A percentile compares a stretch with the other conserved stretches of the same genome.
phyloP scores from a whole-genome alignment of 2,113 vertebrate species.

The Suricata suricatta region DNA sequence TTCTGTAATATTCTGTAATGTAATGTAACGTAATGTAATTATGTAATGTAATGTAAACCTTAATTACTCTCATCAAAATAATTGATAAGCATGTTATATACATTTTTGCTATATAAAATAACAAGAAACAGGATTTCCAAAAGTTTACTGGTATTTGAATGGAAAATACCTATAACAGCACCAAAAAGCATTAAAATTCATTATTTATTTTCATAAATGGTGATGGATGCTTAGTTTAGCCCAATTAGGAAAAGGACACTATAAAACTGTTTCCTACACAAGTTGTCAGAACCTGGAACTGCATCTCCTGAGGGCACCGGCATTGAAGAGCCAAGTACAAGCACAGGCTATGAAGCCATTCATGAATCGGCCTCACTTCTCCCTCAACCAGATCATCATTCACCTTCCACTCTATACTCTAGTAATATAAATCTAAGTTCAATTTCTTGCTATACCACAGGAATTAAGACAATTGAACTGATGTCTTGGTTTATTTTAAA shows the following conservation, averaged over 20 bases:
- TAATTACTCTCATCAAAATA: slow-evolving; percentile 80
- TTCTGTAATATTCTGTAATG: slow-evolving; percentile 80
- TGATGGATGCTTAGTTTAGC: background rate
- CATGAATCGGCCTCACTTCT: background rate
- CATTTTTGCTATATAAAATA: slow-evolving; percentile 72
- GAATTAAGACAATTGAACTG: background rate
- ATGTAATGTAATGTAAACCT: slow-evolving; percentile 70
- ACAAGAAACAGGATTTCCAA: slow-evolving; percentile 64
- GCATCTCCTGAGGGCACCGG: background rate
- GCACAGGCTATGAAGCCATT: accelerated
- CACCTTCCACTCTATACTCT: background rate
- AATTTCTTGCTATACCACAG: background rate
- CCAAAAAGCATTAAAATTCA: background rate
- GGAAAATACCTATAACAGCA: background rate
- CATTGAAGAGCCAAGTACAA: background rate
- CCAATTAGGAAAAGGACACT: background rate
- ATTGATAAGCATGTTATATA: slow-evolving; percentile 70
- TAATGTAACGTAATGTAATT: slow-evolving; percentile 81
- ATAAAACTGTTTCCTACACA: background rate
- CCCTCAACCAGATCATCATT: accelerated
- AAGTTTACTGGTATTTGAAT: slow-evolving; percentile 63
- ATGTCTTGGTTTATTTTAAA: background rate
- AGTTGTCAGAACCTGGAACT: background rate
- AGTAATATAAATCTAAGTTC: background rate
- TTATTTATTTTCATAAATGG: background rate